Conservation (phyloP, 1,140 invertebrate species). For the Panagrolaimus sp. region DNA sequence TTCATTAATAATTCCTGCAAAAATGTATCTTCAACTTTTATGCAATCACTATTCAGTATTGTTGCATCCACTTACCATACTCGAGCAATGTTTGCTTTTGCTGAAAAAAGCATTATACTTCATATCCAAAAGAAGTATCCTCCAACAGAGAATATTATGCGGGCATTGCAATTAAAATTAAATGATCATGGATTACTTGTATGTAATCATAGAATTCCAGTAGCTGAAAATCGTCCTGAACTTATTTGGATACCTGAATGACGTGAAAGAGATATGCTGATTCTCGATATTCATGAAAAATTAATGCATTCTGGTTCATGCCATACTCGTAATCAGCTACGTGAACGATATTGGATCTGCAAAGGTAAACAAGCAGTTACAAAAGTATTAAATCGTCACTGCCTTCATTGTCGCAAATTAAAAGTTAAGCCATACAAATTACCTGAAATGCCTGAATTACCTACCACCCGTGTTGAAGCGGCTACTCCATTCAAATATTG, state of each 20-base stretch:
- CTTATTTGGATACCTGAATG: not conserved
- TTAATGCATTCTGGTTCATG: constrained; percentile 13
- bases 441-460: not conserved
- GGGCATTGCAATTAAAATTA: no score
- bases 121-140: no score
- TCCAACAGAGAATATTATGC: no score
- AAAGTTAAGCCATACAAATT: not conserved
- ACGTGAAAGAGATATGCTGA: not conserved
- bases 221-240: not conserved
- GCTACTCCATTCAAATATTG: not conserved
- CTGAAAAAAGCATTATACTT: no score
- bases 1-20: no score
- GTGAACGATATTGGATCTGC: not conserved
- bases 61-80: no score
- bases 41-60: not conserved
- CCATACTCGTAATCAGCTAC: constrained; percentile 3
- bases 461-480: not conserved
- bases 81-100: no score
- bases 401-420: not conserved
- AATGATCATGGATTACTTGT: not conserved
- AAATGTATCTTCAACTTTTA: not conserved
- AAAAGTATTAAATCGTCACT: not conserved
- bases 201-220: not conserved
- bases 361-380: not conserved
- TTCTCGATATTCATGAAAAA: constrained; percentile 13